A percentile compares a stretch with the other conserved stretches of the same genome.
Evolutionary conservation across 2,888 invertebrate genomes (phyloP).

Genomic region (Oxystoma pomonae): DNA sequence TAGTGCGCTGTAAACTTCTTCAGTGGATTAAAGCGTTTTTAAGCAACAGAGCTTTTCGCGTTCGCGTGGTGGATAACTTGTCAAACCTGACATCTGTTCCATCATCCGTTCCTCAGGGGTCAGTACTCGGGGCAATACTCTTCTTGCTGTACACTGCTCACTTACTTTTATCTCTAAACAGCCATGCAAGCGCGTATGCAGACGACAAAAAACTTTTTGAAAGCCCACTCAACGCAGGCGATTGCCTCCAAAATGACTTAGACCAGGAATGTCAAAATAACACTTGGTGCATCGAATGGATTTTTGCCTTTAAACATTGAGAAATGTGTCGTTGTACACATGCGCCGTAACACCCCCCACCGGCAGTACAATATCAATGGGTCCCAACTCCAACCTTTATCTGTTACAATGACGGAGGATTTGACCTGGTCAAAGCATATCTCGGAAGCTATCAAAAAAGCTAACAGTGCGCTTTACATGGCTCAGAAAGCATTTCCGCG

Average conservation of each 20-base stretch:
- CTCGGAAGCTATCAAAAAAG: background rate
- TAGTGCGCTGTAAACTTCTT: background rate
- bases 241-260: background rate
- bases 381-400: background rate
- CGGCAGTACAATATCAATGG: background rate
- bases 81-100: background rate
- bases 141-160: background rate
- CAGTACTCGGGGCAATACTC: background rate
- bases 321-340: background rate
- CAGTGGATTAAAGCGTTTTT: background rate
- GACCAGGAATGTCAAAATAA: too few species aligned
- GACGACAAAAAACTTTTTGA: background rate
- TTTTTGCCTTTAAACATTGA: background rate
- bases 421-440: background rate
- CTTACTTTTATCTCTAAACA: background rate
- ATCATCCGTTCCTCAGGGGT: background rate
- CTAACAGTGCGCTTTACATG: background rate
- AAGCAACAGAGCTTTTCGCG: background rate
- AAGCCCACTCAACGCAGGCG: background rate
- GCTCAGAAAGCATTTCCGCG: background rate
- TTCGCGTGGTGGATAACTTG: background rate
- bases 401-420: background rate
- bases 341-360: background rate
- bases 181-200: background rate
- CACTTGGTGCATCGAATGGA: background rate